Evolutionary conservation across 1,140 invertebrate species (phyloP).

Genomic region (Mya arenaria): DNA sequence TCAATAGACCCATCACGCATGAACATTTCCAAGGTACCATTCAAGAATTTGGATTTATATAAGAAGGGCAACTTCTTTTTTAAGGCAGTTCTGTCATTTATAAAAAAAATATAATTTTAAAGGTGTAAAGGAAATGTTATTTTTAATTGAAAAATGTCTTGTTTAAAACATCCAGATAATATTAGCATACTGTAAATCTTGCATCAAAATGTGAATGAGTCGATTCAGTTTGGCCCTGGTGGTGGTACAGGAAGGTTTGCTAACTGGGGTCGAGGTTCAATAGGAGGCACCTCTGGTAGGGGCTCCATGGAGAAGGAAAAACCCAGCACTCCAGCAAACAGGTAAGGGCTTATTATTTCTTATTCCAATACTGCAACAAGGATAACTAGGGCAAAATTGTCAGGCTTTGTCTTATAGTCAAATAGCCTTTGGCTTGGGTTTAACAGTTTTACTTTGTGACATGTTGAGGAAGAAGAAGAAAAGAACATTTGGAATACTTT

Average conservation of each 20-base stretch:
- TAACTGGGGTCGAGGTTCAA: conserved; percentile 79
- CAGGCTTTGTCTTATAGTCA: not conserved
- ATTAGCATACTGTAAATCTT: conserved; percentile 6
- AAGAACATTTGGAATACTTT: not conserved
- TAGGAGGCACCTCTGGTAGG: conserved; percentile 73
- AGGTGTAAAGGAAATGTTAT: not conserved
- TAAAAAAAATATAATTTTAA: not conserved
- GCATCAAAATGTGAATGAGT: conserved; percentile 77
- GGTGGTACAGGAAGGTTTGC: conserved; percentile 73
- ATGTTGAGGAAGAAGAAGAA: not conserved
- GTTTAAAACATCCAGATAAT: not conserved
- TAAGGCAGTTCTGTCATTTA: too few species aligned
- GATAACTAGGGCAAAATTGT: not conserved
- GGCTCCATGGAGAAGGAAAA: conserved; percentile 73
- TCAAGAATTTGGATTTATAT: not conserved
- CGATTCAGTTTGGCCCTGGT: conserved; percentile 81
- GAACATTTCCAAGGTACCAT: conserved; percentile 76
- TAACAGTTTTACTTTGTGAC: not conserved
- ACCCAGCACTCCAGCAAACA: conserved; percentile 74
- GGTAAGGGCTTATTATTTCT: conserved; percentile 61
- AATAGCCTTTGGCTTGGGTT: not conserved
- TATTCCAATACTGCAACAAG: not conserved
- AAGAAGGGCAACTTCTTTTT: not conserved
- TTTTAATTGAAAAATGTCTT: not conserved
- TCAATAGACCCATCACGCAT: conserved; percentile 79